phyloP scores from a whole-genome alignment of 2,888 invertebrate genomes.

The Lumbricus terrestris region DNA sequence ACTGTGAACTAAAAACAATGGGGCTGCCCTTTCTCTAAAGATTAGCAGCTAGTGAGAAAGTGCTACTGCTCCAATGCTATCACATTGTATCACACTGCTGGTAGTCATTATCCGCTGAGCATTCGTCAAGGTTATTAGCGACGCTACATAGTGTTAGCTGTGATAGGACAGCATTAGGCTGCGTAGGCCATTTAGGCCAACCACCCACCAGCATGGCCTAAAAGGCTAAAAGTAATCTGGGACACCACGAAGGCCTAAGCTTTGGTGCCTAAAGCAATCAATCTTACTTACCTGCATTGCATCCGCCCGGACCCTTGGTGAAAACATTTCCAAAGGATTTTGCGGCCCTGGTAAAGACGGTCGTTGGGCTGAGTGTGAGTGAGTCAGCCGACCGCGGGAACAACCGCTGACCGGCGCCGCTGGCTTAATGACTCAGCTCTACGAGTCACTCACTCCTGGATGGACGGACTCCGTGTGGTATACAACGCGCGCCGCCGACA shows the following conservation, averaged over 20 bases:
- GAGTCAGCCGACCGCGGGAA: not conserved
- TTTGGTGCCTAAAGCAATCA: not conserved
- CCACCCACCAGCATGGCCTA: too few species aligned
- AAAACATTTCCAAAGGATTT: not conserved
- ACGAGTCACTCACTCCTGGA: not conserved
- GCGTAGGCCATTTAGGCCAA: not conserved
- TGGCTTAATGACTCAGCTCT: not conserved
- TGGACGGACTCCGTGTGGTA: too few species aligned
- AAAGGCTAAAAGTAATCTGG: not conserved
- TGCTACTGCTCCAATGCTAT: too few species aligned
- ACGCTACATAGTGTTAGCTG: too few species aligned
- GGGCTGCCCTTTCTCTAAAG: too few species aligned
- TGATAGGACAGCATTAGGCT: not conserved
- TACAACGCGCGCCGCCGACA: not conserved
- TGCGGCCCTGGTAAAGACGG: constrained; percentile 3
- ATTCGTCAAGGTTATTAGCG: not conserved
- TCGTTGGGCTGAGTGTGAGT: not conserved
- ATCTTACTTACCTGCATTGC: not conserved
- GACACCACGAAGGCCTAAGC: not conserved
- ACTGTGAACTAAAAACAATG: too few species aligned
- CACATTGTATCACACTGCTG: too few species aligned
- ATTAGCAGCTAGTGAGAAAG: too few species aligned
- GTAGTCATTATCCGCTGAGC: not conserved
- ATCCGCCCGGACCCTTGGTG: not conserved
- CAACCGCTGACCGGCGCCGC: not conserved